Conservation (phyloP, 2,888 invertebrate species). For the Philaethria dido region DNA sequence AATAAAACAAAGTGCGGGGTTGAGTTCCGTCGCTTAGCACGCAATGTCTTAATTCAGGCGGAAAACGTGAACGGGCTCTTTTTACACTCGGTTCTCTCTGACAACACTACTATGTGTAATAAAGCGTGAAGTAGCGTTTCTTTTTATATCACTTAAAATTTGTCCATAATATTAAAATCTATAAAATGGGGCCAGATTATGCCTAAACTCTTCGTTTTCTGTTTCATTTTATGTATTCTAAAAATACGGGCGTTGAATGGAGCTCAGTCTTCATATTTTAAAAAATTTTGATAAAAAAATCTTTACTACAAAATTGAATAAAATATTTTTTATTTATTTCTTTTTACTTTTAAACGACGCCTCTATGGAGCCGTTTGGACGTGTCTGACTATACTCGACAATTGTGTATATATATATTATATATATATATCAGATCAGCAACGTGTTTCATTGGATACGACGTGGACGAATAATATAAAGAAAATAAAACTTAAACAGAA, state of each 20-base stretch:
- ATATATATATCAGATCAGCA: not conserved
- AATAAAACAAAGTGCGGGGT: too few relatives aligned
- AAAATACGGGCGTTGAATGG: not conserved
- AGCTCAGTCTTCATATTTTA: not conserved
- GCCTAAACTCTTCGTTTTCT: not conserved
- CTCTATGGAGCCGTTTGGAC: not conserved
- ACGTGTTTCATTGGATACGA: not conserved
- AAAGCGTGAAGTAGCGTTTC: too few relatives aligned
- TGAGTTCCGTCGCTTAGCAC: too few relatives aligned
- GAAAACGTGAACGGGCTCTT: too few relatives aligned
- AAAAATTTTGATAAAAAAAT: not conserved
- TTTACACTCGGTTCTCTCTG: too few relatives aligned
- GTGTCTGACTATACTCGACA: not conserved
- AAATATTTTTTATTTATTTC: not conserved
- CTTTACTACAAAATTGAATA: not conserved
- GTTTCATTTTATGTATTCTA: not conserved
- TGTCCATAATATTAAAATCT: too few relatives aligned
- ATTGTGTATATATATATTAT: not conserved
- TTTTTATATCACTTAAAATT: too few relatives aligned
- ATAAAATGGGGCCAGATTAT: too few relatives aligned
- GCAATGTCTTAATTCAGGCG: too few relatives aligned
- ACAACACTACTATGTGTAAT: too few relatives aligned
- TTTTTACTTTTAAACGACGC: not conserved
- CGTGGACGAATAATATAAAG: too few relatives aligned
- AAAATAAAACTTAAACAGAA: too few relatives aligned